Evolutionary conservation across 2,797 vertebrate species (phyloP), one percentile per base, ranked within the genome.

Genomic region (Aphelocoma californica): DNA sequence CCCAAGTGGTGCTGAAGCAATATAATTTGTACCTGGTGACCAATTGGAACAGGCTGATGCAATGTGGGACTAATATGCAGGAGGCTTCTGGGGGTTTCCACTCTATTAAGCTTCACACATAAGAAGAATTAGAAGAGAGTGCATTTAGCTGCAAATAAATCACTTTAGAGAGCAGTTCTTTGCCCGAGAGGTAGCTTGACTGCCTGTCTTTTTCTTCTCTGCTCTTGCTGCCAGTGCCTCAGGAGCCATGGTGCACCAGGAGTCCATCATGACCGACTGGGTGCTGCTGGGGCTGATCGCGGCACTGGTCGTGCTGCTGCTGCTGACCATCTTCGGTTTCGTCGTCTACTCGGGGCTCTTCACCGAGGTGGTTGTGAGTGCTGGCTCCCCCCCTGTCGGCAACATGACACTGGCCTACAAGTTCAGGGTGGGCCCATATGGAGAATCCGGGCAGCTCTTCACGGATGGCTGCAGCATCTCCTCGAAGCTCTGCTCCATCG

Each of bases 371-470:
- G 96, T 96, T 23, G 98, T 99, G 89, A 97, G 98, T 31, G 98
- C 98, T 5, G 99, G 99, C 51, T 98, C 98, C 31, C 98, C 99
- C 5, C 98, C 99, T 18, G 93, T 99, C 4, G 98, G 97, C 95
- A 99, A 97, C 84, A 97, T 99, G 60, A 99, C 98, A 0, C 72
- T 99, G 93, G 99, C 98, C 85, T 99, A 99, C 97, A 99, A 99
- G 93, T 99, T 99, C 96, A 97, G 97, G 60, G 89, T 98, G 86
- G 99, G 99, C 67, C 97, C 98, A 0, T 99, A 99, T 50, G 96
- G 96, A 15, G 97, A 98, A 36, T 98, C 98, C 0, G 98, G 98
- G 32, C 93, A 97, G 88, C 97, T 99, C 96, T 99, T 99, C 88
- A 98, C 98, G 0, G 98, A 99, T 21, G 98, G 98, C 96, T 98